These are phyloP conservation scores for Anthonomus grandis DNA, from an alignment of 1,140 invertebrate genomes.

Conservation along the genomic window DNA sequence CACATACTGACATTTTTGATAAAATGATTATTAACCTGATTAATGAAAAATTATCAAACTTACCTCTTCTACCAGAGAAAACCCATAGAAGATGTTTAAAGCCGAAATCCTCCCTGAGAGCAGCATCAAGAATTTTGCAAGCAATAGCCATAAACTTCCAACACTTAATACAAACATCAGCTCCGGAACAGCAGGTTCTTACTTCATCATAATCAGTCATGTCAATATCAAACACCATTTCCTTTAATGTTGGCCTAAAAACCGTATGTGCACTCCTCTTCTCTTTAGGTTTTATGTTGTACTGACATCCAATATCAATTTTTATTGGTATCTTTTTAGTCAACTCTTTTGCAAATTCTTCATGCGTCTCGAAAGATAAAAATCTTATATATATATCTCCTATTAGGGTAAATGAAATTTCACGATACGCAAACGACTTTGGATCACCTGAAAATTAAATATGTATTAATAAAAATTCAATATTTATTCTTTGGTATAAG, in stretches of 20 bases:
- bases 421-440: conserved; percentile 74
- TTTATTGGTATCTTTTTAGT: conserved; percentile 79
- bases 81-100: conserved; percentile 93
- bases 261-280: conserved; percentile 29
- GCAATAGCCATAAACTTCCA: conserved; percentile 97
- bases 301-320: conserved; percentile 96
- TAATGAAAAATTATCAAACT: neutral
- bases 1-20: no score
- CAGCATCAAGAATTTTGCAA: conserved; percentile 82
- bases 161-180: conserved; percentile 89
- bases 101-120: conserved; percentile 91
- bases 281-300: conserved; percentile 55
- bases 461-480: no score
- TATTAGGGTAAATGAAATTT: conserved; percentile 93
- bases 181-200: conserved; percentile 83
- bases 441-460: conserved; percentile 56
- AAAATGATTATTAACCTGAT: no score
- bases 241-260: conserved; percentile 68
- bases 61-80: conserved; percentile 91
- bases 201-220: conserved; percentile 99
- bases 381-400: conserved; percentile 94
- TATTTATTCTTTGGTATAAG: no score
- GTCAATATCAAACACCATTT: conserved; percentile 99
- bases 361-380: conserved; percentile 77
- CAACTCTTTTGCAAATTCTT: conserved; percentile 80